Conservation (phyloP, 2,113 vertebrate species). For the Sakesphorus luctuosus region DNA sequence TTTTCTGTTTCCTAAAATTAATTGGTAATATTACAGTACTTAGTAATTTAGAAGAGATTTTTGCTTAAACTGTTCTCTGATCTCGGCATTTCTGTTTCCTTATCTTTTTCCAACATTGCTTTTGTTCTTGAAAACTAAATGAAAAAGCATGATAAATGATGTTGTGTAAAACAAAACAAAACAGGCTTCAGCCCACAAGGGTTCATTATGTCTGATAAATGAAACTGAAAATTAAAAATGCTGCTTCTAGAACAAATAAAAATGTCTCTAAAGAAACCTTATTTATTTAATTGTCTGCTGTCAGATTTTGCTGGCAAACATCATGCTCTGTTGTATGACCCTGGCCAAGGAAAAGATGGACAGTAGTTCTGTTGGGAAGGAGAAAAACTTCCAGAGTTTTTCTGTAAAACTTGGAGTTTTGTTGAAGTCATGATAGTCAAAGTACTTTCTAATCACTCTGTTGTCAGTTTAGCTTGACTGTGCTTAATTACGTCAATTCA, state of each 20-base stretch:
- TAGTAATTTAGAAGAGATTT: neutral
- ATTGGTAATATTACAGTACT: neutral
- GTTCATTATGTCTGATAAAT: conserved; percentile 2
- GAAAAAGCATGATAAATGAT: neutral
- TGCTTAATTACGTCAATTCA: neutral
- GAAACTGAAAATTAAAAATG: neutral
- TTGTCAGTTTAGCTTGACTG: neutral
- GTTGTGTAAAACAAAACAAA: neutral
- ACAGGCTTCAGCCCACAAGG: neutral
- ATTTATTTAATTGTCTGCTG: neutral
- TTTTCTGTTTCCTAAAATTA: neutral
- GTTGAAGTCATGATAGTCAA: neutral
- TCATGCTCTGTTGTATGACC: neutral
- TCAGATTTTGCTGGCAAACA: neutral
- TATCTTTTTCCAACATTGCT: neutral
- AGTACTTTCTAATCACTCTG: neutral
- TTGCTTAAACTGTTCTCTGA: neutral
- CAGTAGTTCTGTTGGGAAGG: neutral
- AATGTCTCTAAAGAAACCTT: neutral
- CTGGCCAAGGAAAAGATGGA: neutral
- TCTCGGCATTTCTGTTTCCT: neutral
- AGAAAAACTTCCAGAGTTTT: neutral
- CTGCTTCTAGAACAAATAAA: conserved; percentile 5
- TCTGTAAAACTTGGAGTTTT: neutral
- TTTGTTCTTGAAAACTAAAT: neutral